Evolutionary conservation across 2,888 invertebrate species (phyloP).

Genomic region (Atherix ibis): DNA sequence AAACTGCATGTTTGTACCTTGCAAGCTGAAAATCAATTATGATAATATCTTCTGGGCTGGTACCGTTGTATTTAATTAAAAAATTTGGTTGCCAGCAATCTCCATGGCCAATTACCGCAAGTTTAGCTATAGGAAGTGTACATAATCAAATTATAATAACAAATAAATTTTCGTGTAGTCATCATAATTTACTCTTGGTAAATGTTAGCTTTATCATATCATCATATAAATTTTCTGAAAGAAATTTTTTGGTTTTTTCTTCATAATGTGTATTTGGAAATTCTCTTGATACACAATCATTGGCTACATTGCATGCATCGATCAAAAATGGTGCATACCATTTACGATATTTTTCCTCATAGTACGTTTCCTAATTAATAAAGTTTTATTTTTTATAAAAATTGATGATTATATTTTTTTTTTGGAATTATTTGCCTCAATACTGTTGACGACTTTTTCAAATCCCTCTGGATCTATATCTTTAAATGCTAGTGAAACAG

Average conservation of each 20-base stretch:
- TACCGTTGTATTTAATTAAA: conserved; percentile 34
- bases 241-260: conserved; percentile 38
- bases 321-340: conserved; percentile 44
- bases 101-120: conserved; percentile 51
- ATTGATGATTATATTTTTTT: not conserved
- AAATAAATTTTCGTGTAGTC: too few relatives aligned
- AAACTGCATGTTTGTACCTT: too few relatives aligned
- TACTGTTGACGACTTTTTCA: conserved; percentile 25
- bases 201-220: too few relatives aligned
- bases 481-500: conserved; percentile 41
- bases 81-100: conserved; percentile 68
- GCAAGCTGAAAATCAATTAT: conserved; percentile 57
- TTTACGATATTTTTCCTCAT: conserved; percentile 34
- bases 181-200: too few relatives aligned
- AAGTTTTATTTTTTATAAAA: not conserved
- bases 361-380: conserved; percentile 39
- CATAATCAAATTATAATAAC: too few relatives aligned
- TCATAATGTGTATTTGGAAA: conserved; percentile 43
- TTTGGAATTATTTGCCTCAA: conserved; percentile 19
- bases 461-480: conserved; percentile 39
- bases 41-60: conserved; percentile 33
- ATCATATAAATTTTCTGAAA: conserved; percentile 36
- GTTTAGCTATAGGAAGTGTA: conserved; percentile 22
- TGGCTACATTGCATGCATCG: conserved; percentile 36
- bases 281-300: conserved; percentile 47